Evolutionary conservation across 2,888 invertebrate genomes (phyloP).

Genomic region (Brenthis ino): DNA sequence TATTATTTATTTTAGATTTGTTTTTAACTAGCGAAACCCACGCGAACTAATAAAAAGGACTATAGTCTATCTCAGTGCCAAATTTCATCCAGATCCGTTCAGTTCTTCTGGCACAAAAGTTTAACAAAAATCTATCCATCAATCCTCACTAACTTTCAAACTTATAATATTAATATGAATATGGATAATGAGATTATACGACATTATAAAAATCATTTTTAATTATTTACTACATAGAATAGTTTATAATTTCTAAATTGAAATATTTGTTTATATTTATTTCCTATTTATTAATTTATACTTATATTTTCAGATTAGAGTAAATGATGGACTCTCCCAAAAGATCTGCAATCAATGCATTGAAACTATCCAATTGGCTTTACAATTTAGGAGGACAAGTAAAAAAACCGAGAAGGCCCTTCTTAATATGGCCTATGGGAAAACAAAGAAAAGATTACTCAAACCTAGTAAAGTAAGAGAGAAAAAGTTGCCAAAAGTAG

Average conservation of each 20-base stretch:
- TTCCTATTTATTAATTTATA: not conserved
- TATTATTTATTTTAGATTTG: no score
- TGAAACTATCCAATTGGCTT: constrained; percentile 49
- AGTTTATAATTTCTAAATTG: not conserved
- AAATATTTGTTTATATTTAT: not conserved
- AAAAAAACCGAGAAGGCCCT: constrained; percentile 56
- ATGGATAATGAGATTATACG: no score
- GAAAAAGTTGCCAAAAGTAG: constrained; percentile 27
- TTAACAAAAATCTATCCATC: no score
- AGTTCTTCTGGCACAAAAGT: no score
- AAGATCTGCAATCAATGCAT: constrained; percentile 61
- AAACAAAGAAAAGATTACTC: constrained; percentile 41
- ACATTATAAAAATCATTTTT: not conserved
- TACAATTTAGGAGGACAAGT: constrained; percentile 59
- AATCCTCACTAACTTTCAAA: no score
- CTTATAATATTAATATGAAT: not conserved
- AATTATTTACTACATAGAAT: not conserved
- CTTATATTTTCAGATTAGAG: constrained; percentile 58
- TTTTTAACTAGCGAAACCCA: no score
- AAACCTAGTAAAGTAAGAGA: constrained; percentile 33
- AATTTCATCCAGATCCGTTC: no score
- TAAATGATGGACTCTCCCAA: constrained; percentile 64
- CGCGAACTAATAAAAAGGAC: no score
- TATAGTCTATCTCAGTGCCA: no score
- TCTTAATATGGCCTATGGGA: constrained; percentile 44